A percentile compares a stretch with the other conserved stretches of the same genome.
Conservation (phyloP, 2,113 vertebrate species). For the Paraplagusia blochii region DNA sequence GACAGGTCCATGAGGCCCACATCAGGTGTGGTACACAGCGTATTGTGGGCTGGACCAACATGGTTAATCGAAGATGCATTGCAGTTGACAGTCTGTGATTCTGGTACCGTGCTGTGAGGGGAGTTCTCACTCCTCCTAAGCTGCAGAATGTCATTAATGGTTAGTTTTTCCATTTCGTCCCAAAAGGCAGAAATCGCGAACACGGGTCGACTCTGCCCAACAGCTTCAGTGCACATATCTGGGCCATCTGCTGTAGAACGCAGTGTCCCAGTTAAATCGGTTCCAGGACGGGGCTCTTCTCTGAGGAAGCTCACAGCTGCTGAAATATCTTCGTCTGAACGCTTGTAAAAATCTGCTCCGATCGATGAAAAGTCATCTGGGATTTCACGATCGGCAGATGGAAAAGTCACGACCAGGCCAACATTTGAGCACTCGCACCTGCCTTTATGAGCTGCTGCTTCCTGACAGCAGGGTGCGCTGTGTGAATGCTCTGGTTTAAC, state of each 20-base stretch:
- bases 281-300: conserved; percentile 18
- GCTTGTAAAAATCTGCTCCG: background rate
- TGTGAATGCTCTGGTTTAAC: background rate
- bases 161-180: conserved; percentile 80
- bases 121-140: conserved; percentile 46
- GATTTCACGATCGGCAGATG: conserved; percentile 21
- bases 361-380: conserved; percentile 21
- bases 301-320: conserved; percentile 13
- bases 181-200: conserved; percentile 77
- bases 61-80: conserved; percentile 3
- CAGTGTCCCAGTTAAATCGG: conserved; percentile 32
- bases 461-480: background rate
- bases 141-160: conserved; percentile 77
- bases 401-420: conserved; percentile 6
- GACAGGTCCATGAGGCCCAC: conserved; percentile 39
- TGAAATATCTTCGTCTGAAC: conserved; percentile 14
- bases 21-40: conserved; percentile 33
- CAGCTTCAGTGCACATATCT: conserved; percentile 37
- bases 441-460: conserved; percentile 5
- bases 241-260: conserved; percentile 37
- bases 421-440: conserved; percentile 1
- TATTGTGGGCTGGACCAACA: background rate
- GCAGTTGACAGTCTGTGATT: background rate
- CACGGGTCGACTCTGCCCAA: conserved; percentile 51
- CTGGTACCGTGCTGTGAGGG: conserved; percentile 22